Conservation (phyloP, 2,113 vertebrate species). For the Hydrochoerus hydrochaeris region DNA sequence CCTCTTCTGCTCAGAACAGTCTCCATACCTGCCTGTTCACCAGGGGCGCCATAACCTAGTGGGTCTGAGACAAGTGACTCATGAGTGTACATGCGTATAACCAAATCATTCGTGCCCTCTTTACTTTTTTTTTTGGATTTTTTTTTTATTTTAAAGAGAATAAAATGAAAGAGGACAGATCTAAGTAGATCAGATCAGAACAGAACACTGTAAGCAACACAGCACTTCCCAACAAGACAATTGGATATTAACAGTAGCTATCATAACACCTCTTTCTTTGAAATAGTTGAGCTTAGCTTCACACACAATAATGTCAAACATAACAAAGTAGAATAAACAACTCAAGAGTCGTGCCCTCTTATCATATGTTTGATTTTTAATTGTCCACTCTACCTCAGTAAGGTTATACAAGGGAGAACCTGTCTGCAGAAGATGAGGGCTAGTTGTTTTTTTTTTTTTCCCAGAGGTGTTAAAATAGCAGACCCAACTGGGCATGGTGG, state of each 20-base stretch:
- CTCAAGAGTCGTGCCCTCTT: fast-evolving
- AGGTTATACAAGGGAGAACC: background rate
- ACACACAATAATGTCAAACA: too few relatives aligned
- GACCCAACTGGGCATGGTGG: background rate
- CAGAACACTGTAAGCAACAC: too few relatives aligned
- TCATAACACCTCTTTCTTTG: too few relatives aligned
- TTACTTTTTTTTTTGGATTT: too few relatives aligned
- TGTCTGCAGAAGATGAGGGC: background rate
- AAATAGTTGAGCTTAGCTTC: too few relatives aligned
- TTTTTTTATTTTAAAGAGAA: too few relatives aligned
- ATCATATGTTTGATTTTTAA: too few relatives aligned
- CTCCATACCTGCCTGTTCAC: background rate
- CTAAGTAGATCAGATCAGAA: too few relatives aligned
- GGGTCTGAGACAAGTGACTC: background rate
- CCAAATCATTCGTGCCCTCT: fast-evolving
- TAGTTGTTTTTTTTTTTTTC: fast-evolving
- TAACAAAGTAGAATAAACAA: too few relatives aligned
- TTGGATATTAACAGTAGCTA: too few relatives aligned
- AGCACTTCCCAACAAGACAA: too few relatives aligned
- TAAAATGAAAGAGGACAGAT: too few relatives aligned
- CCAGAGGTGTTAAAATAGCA: background rate
- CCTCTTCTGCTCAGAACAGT: background rate
- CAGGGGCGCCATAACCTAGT: background rate
- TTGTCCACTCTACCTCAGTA: background rate
- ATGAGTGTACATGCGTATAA: fast-evolving